Evolutionary conservation across 2,888 invertebrate genomes (phyloP).

Genomic region (Cephonodes hylas): DNA sequence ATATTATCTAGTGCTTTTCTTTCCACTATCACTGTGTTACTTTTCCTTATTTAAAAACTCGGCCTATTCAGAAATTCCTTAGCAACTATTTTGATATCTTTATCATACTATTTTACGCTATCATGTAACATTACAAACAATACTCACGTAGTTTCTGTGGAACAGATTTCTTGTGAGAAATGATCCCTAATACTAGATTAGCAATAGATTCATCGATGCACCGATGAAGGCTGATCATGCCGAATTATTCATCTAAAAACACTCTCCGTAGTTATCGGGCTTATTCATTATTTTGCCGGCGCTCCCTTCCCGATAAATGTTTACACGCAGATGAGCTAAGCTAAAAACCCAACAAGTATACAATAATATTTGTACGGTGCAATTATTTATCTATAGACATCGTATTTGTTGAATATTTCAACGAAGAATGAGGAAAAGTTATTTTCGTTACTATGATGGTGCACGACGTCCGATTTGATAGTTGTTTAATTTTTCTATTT

Average conservation of each 20-base stretch:
- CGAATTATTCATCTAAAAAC: neutral
- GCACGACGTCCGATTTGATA: neutral
- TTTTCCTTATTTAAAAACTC: too few relatives aligned
- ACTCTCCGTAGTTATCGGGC: neutral
- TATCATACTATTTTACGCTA: neutral
- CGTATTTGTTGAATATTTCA: neutral
- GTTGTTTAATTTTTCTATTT: neutral
- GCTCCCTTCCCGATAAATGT: neutral
- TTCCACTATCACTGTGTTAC: too few relatives aligned
- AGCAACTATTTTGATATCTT: too few relatives aligned
- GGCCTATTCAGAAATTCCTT: too few relatives aligned
- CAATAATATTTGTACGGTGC: conserved; percentile 1
- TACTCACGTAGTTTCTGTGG: neutral
- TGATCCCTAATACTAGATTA: neutral
- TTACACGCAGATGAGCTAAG: neutral
- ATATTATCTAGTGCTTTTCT: neutral
- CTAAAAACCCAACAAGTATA: neutral
- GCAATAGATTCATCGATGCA: neutral
- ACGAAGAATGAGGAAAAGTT: conserved; percentile 1
- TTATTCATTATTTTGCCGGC: conserved; percentile 4
- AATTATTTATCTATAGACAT: neutral
- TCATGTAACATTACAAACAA: neutral
- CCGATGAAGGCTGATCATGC: neutral
- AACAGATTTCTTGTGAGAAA: neutral
- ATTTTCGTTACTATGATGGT: neutral